These are phyloP conservation scores for Thamnophis elegans DNA, from an alignment of 2,797 vertebrate genomes.

Conservation along the genomic window DNA sequence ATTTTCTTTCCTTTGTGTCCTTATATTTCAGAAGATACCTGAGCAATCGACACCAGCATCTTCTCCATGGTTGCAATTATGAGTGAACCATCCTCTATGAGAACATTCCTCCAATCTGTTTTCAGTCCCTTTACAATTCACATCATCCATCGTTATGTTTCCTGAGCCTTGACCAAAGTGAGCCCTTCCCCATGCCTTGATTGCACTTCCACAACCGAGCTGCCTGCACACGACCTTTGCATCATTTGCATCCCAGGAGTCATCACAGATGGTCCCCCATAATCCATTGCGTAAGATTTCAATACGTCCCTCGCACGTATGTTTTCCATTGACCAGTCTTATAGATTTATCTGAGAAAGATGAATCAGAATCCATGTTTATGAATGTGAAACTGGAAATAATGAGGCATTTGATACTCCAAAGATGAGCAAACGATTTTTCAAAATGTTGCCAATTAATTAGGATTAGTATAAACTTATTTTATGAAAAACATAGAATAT, in stretches of 20 bases:
- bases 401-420: neutral
- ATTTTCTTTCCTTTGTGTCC: neutral
- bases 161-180: slow-evolving; percentile 46
- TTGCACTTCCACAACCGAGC: slow-evolving; percentile 46
- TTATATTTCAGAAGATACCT: slow-evolving; percentile 36
- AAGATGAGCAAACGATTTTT: neutral
- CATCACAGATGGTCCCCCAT: slow-evolving; percentile 58
- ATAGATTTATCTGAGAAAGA: neutral
- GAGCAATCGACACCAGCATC: slow-evolving; percentile 41
- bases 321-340: slow-evolving; percentile 47
- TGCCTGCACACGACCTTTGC: slow-evolving; percentile 62
- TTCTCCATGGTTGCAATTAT: slow-evolving; percentile 47
- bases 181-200: neutral
- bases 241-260: slow-evolving; percentile 23
- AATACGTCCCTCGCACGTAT: slow-evolving; percentile 45
- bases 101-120: neutral
- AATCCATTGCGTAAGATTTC: slow-evolving; percentile 19
- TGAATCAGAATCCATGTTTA: neutral
- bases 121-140: slow-evolving; percentile 36
- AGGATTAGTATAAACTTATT: neutral
- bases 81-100: slow-evolving; percentile 16
- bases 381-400: neutral
- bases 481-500: neutral
- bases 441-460: neutral
- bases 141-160: slow-evolving; percentile 41